phyloP scores from a whole-genome alignment of 2,113 vertebrate genomes.

The Lipophrys pholis region DNA sequence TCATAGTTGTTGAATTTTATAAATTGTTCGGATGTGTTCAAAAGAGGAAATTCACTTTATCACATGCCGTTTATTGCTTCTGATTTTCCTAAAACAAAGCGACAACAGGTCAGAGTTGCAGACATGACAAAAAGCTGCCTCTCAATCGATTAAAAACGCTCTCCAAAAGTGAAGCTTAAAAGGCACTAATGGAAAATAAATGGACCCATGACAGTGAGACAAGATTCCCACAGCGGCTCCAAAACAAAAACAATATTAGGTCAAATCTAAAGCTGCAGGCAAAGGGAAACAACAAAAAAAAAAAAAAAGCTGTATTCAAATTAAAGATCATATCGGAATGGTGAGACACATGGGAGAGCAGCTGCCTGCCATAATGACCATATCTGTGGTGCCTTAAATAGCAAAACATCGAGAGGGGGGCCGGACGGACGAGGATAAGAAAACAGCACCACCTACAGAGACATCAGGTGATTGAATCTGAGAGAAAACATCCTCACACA shows the following conservation, averaged over 20 bases:
- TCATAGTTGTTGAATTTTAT: neutral
- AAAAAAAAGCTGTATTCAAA: neutral
- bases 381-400: neutral
- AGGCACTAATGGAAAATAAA: slow-evolving; percentile 14
- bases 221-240: slow-evolving; percentile 1
- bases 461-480: neutral
- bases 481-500: slow-evolving; percentile 3
- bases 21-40: neutral
- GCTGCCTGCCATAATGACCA: neutral
- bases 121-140: neutral
- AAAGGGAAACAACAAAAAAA: too few species aligned
- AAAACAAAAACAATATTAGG: slow-evolving; percentile 6
- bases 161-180: neutral
- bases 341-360: neutral
- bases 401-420: neutral
- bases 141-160: slow-evolving; percentile 21
- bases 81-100: slow-evolving; percentile 1
- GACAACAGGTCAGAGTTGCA: neutral
- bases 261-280: neutral
- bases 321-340: neutral
- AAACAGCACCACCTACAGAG: slow-evolving; percentile 10
- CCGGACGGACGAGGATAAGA: neutral
- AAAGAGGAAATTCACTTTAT: neutral
- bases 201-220: neutral
- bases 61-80: neutral